Evolutionary conservation across 2,797 vertebrate genomes (phyloP), one percentile per base, ranked within the genome.

Genomic region (Eulemur mongoz): DNA sequence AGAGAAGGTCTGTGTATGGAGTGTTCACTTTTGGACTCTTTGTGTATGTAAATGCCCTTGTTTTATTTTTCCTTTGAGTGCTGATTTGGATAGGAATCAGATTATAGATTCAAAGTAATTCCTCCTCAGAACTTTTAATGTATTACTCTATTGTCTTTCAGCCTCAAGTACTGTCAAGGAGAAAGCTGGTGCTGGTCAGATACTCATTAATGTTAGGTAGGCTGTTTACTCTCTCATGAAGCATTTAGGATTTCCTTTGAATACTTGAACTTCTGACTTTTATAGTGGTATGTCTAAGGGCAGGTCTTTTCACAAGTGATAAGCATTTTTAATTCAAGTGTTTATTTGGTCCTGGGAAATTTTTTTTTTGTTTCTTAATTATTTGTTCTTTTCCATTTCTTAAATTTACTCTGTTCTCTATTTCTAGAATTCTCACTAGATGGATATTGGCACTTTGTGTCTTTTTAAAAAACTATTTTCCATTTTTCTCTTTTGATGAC

Each of bases 211-310:
- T 90, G 87, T 89, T 45, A 59, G 50, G 10, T 35, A 43, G 30
- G 0, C 38, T 88, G 45, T 59, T 59, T 48, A 23, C 82, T 76
- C 7, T 75, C 35, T 89, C 40, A 48, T 45, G 45, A 84, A 84
- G 15, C 54, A 50, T 23, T 94, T 80, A 85, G 20, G 20, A 13
- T 78, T 89, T 92, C 76, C 38, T 78, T 43, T 79, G 57, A 32
- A 70, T 69, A 43, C 5, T 75, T 79, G n/a, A 78, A 45, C 59
- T 79, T 96, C 59, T 83, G 57, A 87, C 73, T 88, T 94, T 95
- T 80, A 91, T 10, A 80, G 75, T 0, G 4, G 8, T 50, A 45
- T 81, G 67, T 88, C 78, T 89, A 85, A 78, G 20, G 59, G 40
- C 43, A 72, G 48, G n/a, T 79, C 32, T 87, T 91, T 65, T 87